Evolutionary conservation across 2,797 vertebrate genomes (phyloP).

Genomic region (Acropternis orthonyx): DNA sequence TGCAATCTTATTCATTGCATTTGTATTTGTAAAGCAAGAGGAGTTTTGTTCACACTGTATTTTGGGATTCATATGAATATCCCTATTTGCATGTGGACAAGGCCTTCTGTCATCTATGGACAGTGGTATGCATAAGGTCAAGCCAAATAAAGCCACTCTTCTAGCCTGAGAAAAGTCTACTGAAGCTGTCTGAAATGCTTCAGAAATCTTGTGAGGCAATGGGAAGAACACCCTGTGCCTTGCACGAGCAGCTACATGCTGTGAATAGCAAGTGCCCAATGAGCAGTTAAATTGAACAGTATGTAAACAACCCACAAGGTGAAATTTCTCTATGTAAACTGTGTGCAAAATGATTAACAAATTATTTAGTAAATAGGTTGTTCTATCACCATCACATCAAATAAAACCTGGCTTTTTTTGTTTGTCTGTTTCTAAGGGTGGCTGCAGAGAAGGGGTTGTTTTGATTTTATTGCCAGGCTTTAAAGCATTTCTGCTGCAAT

Average conservation of each 20-base stretch:
- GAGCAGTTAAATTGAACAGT: conserved; percentile 26
- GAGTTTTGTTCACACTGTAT: neutral
- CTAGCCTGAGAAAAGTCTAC: neutral
- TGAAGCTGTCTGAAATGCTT: neutral
- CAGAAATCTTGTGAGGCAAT: neutral
- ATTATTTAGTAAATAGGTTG: neutral
- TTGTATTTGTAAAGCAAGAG: neutral
- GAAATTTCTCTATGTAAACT: conserved; percentile 10
- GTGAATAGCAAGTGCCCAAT: neutral
- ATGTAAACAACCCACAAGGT: neutral
- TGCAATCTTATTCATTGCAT: neutral
- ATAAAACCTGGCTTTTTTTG: neutral
- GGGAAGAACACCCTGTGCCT: neutral
- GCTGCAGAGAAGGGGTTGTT: neutral
- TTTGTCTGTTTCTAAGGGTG: neutral
- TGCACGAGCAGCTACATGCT: neutral
- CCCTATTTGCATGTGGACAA: neutral
- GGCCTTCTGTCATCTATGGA: neutral
- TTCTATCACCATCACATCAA: neutral
- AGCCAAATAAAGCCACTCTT: neutral
- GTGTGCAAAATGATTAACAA: neutral
- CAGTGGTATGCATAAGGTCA: neutral
- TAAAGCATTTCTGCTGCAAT: neutral
- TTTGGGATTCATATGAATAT: neutral
- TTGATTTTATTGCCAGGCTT: neutral